phyloP scores from a whole-genome alignment of 1,140 invertebrate species.

The Mactra quadrangularis region DNA sequence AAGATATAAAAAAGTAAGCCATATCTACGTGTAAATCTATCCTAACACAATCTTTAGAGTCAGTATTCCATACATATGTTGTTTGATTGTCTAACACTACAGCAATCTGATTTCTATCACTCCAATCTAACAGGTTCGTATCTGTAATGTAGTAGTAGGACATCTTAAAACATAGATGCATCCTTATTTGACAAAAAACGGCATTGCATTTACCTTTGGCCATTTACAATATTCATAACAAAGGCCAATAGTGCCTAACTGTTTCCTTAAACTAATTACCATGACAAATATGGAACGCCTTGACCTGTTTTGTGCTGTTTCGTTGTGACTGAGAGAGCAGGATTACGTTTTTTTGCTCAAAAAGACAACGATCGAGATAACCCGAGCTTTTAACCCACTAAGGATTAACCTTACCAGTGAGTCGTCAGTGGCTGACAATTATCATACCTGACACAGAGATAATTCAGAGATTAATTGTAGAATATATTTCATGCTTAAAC shows the following conservation, averaged over 20 bases:
- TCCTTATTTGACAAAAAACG: not conserved
- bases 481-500: too few relatives aligned
- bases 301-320: not conserved
- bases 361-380: too few relatives aligned
- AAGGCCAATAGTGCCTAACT: not conserved
- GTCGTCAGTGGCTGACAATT: too few relatives aligned
- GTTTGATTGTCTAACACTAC: slow-evolving; percentile 38
- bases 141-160: slow-evolving; percentile 35
- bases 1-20: slow-evolving; percentile 38
- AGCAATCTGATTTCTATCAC: slow-evolving; percentile 43
- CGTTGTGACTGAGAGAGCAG: not conserved
- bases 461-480: too few relatives aligned
- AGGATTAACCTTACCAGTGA: too few relatives aligned
- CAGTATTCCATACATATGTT: slow-evolving; percentile 60
- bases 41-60: slow-evolving; percentile 32
- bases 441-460: too few relatives aligned
- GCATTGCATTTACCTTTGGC: too few relatives aligned
- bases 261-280: not conserved
- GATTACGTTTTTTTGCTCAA: not conserved
- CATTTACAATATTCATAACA: too few relatives aligned
- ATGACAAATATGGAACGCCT: not conserved
- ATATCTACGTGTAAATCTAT: slow-evolving; percentile 29
- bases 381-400: too few relatives aligned
- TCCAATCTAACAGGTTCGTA: slow-evolving; percentile 62
- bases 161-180: not conserved